Conservation (phyloP, 2,113 vertebrate genomes). For the Lates calcarifer region DNA sequence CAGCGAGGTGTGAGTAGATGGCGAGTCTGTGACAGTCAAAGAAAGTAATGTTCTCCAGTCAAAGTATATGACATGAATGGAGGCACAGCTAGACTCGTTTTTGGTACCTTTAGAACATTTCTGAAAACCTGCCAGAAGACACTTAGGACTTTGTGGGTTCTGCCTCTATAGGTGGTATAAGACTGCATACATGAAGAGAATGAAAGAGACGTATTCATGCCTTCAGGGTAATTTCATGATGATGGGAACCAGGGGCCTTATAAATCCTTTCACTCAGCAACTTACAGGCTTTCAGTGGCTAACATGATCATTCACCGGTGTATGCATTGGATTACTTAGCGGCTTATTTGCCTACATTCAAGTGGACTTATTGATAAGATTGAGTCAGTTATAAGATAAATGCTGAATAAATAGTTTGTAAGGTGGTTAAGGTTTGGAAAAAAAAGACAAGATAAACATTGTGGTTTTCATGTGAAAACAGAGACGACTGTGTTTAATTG, state of each 20-base stretch:
- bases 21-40: constrained; percentile 43
- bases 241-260: constrained; percentile 52
- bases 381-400: constrained; percentile 19
- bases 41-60: constrained; percentile 53
- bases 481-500: constrained; percentile 55
- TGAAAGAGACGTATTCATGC: constrained; percentile 78
- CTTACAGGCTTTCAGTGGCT: constrained; percentile 41
- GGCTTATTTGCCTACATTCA: constrained; percentile 17
- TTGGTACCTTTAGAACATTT: constrained; percentile 55
- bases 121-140: constrained; percentile 60
- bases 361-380: constrained; percentile 31
- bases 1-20: constrained; percentile 37
- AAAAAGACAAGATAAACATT: constrained; percentile 50
- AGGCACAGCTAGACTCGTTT: constrained; percentile 35
- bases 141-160: constrained; percentile 65
- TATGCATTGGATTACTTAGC: constrained; percentile 39
- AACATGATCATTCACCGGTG: constrained; percentile 32
- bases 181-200: constrained; percentile 42
- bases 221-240: constrained; percentile 60
- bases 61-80: constrained; percentile 60
- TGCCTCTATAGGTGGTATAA: constrained; percentile 43
- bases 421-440: constrained; percentile 24
- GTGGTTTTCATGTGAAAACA: constrained; percentile 54
- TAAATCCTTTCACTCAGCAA: constrained; percentile 58
- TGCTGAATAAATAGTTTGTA: constrained; percentile 22